A percentile compares a stretch with the other conserved stretches of the same genome.
phyloP scores from a whole-genome alignment of 2,113 vertebrate species.

The Taxidea taxus region DNA sequence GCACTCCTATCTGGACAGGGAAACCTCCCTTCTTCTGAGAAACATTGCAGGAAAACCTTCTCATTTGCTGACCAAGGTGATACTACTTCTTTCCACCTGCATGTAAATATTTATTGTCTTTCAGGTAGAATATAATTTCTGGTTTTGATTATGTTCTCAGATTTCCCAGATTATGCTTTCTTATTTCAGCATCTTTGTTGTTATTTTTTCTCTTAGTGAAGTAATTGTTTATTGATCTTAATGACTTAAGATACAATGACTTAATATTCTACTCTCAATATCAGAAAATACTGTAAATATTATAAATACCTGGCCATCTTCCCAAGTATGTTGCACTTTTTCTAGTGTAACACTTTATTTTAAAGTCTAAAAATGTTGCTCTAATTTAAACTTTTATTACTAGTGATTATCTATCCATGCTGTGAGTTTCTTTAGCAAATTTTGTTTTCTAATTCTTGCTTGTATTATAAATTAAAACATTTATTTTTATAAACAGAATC shows the following conservation, averaged over 20 bases:
- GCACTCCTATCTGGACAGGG: slow-evolving; percentile 99
- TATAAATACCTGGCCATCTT: not conserved
- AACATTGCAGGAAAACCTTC: slow-evolving; percentile 99
- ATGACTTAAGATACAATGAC: not conserved
- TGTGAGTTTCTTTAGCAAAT: not conserved
- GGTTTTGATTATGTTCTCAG: slow-evolving; percentile 55
- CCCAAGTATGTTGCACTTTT: not conserved
- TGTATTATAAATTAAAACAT: slow-evolving; percentile 15
- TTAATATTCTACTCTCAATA: not conserved
- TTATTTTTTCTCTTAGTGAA: slow-evolving; percentile 65
- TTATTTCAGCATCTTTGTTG: slow-evolving; percentile 31
- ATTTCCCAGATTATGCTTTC: slow-evolving; percentile 37
- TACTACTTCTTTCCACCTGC: slow-evolving; percentile 83
- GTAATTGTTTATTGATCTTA: slow-evolving; percentile 59
- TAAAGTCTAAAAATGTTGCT: slow-evolving; percentile 31
- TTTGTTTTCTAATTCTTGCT: slow-evolving; percentile 44
- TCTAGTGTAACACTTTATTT: slow-evolving; percentile 41
- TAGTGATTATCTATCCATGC: not conserved
- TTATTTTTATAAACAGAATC: slow-evolving; percentile 43
- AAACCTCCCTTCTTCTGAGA: slow-evolving; percentile 99
- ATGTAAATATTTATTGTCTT: slow-evolving; percentile 79
- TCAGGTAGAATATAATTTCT: slow-evolving; percentile 75
- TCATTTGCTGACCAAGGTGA: slow-evolving; percentile 99
- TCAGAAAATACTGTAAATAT: not conserved
- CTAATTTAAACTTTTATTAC: slow-evolving; percentile 30